Base-by-base conservation (phyloP, 2,888 invertebrate species). In the Phrixothrix hirtus region DNA sequence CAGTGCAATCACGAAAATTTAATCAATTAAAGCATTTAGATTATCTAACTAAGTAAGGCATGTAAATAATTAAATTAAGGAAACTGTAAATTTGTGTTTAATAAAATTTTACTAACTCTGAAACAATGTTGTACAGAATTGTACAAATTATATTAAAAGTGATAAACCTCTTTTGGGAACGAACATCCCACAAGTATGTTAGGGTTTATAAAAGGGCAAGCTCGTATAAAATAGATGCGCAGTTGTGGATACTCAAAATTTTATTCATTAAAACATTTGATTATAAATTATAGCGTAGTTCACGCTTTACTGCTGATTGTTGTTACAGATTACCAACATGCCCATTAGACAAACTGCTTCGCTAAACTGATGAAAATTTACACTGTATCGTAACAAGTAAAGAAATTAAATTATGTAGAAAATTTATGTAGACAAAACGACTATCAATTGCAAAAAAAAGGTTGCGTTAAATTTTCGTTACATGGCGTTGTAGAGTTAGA, bases 401-500 rank as follows among this genome's bases (percentile, higher is more conserved):
- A n/a, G n/a, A n/a, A n/a, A n/a, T n/a, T n/a, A n/a, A n/a, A n/a
- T n/a, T n/a, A n/a, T n/a, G n/a, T n/a, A n/a, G n/a, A n/a, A n/a
- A n/a, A n/a, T n/a, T n/a, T n/a, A 31, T 13, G 13, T 11, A 10
- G 9, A 14, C 11, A 2, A 14, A 21, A 10, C 5, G n/a, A 2
- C n/a, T 14, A 16, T 14, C 16, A n/a, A 21, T 36, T 36, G 17
- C 6, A 3, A 21, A 16, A 17, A 21, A 36, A 21, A 36, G 21
- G 16, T 17, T 36, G 17, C n/a, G 35, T 11, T 17, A 12, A 15
- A 36, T 36, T 36, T 36, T 7, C 21, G 35, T 36, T 10, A 15
- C 15, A 21, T 21, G 38, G 25, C n/a, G n/a, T n/a, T n/a, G n/a
- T n/a, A n/a, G 36, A 5, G 38, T 38, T 13, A 27, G 12, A 27